Base-by-base conservation (phyloP, 2,888 invertebrate genomes). In the Limenitis camilla region DNA sequence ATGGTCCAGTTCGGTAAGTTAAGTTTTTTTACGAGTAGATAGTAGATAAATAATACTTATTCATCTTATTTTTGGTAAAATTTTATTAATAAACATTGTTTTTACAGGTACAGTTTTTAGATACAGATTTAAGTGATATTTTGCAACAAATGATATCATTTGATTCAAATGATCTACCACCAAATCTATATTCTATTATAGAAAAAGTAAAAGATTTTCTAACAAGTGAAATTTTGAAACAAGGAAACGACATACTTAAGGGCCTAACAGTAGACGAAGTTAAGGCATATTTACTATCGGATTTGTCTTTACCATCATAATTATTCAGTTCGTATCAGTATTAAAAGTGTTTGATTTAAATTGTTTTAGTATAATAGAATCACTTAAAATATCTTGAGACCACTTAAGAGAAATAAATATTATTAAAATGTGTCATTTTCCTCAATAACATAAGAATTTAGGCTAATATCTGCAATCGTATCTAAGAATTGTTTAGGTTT, bases 401-500 rank as follows among this genome's bases (percentile, higher is more conserved):
- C n/a, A n/a, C n/a, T n/a, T n/a, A n/a, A n/a, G n/a, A n/a, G n/a
- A n/a, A n/a, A n/a, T n/a, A n/a, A n/a, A 33, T 9, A 40, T n/a
- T 30, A 6, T 49, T 11, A 49, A 49, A 35, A 44, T 36, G 46
- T 47, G 6, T 5, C 36, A 30, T 36, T 8, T 27, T 56, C 27
- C 7, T 42, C 35, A 42, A 57, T 33, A 27, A 49, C 47, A 33
- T 38, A 40, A n/a, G 57, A 54, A 30, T 49, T 57, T n/a, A 8
- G 7, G 33, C 52, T 47, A 27, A 55, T 42, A 40, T 51, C 41
- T 11, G 57, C 42, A 45, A 60, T 55, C 31, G 33, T 55, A 30
- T 54, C 56, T 19, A 63, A 32, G 9, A 70, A 60, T 28, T 68
- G 58, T 4, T 46, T 39, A 5, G 60, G 59, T 0, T 65, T 49